phyloP scores from a whole-genome alignment of 1,140 invertebrate species.

The Laupala kohalensis region DNA sequence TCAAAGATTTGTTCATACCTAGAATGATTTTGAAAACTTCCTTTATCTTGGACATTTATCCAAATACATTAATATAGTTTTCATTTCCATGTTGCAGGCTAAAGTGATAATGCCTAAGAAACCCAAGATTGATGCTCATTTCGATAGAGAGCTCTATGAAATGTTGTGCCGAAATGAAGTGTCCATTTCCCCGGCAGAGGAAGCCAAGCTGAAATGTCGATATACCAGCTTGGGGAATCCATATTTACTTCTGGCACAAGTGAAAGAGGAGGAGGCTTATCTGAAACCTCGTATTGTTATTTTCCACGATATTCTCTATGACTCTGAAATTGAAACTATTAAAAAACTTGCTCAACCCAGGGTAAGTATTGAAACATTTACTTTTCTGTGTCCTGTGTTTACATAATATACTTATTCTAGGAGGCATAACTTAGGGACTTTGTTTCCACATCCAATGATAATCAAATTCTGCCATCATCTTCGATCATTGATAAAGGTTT shows the following conservation, averaged over 20 bases:
- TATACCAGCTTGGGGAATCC: conserved; percentile 56
- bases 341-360: conserved; percentile 75
- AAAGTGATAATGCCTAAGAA: background rate
- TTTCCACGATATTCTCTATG: conserved; percentile 79
- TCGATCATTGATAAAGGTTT: too few species aligned
- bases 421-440: too few species aligned
- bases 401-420: too few species aligned
- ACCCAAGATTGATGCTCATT: conserved; percentile 16
- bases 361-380: conserved; percentile 33
- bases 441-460: too few species aligned
- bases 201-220: conserved; percentile 55
- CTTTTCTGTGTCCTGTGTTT: too few species aligned
- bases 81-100: too few species aligned
- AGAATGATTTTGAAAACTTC: too few species aligned
- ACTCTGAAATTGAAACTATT: conserved; percentile 79
- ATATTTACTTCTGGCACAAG: conserved; percentile 66
- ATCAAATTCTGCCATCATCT: too few species aligned
- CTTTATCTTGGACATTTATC: too few species aligned
- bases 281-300: conserved; percentile 74
- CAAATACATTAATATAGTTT: too few species aligned
- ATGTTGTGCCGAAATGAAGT: conserved; percentile 82
- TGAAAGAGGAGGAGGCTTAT: conserved; percentile 84
- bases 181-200: conserved; percentile 36
- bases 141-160: conserved; percentile 65
- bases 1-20: too few species aligned